These are phyloP conservation scores for Protodeltote pygarga DNA, from an alignment of 2,888 invertebrate species.

Conservation along the genomic window DNA sequence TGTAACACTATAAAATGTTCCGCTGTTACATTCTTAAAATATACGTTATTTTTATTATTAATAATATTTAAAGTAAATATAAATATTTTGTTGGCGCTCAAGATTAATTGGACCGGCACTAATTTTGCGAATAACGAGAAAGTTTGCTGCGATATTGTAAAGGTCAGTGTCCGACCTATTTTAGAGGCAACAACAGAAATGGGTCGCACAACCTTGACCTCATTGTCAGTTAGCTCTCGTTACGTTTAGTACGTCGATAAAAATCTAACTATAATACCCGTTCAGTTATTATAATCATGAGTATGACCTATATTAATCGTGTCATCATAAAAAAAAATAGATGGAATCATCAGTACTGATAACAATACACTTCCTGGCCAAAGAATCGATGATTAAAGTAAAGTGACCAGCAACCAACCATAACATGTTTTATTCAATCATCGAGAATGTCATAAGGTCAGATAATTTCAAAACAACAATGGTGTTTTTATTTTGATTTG, in stretches of 20 bases:
- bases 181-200: conserved; percentile 55
- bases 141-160: conserved; percentile 28
- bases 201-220: conserved; percentile 58
- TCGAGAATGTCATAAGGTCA: conserved; percentile 33
- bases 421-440: conserved; percentile 15
- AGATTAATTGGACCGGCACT: conserved; percentile 1
- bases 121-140: conserved; percentile 7
- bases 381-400: not conserved
- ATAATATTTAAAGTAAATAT: no score
- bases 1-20: no score
- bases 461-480: conserved; percentile 16
- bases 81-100: conserved; percentile 12
- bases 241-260: conserved; percentile 35
- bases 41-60: no score
- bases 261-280: conserved; percentile 17
- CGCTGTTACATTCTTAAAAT: no score
- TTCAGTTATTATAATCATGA: not conserved
- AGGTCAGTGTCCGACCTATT: conserved; percentile 59
- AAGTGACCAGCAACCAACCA: conserved; percentile 7
- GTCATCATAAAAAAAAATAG: not conserved
- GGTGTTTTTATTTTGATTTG: conserved; percentile 33
- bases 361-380: conserved; percentile 6
- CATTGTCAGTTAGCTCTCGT: conserved; percentile 27
- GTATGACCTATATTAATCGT: not conserved
- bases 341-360: conserved; percentile 1